Evolutionary conservation across 2,797 vertebrate species (phyloP).

Genomic region (Lindbergichthys nudifrons): DNA sequence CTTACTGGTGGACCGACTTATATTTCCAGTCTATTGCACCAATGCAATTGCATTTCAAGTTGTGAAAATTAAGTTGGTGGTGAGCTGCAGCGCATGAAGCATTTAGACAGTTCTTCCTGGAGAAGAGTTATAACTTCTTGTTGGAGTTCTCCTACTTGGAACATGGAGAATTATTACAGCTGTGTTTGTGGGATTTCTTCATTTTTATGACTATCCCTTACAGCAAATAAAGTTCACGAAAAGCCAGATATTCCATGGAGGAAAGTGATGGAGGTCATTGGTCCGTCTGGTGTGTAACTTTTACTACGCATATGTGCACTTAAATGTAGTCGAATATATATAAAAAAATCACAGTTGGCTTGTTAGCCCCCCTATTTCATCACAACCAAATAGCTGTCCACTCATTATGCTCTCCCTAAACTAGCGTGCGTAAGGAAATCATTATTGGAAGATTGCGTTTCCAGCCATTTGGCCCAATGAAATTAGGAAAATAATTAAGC

Average conservation of each 20-base stretch:
- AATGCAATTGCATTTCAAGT: background rate
- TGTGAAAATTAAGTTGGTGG: background rate
- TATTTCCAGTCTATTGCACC: background rate
- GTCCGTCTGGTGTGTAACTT: constrained; percentile 16
- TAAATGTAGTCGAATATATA: constrained; percentile 4
- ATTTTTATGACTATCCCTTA: constrained; percentile 38
- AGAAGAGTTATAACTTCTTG: constrained; percentile 14
- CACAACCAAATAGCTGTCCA: constrained; percentile 24
- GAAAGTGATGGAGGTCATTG: constrained; percentile 15
- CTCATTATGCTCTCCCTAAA: background rate
- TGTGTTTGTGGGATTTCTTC: constrained; percentile 46
- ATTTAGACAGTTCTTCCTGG: constrained; percentile 5
- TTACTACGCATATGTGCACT: constrained; percentile 7
- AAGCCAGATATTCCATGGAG: constrained; percentile 33
- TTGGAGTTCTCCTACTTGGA: constrained; percentile 20
- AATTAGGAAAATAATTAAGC: constrained; percentile 14
- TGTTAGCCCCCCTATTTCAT: constrained; percentile 1
- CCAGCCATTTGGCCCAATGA: background rate
- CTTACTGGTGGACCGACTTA: background rate
- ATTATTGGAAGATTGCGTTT: constrained; percentile 7
- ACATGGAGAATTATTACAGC: constrained; percentile 37
- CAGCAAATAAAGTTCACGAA: constrained; percentile 37
- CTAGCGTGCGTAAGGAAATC: background rate
- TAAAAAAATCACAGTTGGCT: constrained; percentile 30
- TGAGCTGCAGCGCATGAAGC: background rate